Percentiles rank a stretch among this genome's conserved stretches.
These are phyloP conservation scores for Bos javanicus DNA, from an alignment of 2,113 vertebrate genomes.

Conservation along the genomic window DNA sequence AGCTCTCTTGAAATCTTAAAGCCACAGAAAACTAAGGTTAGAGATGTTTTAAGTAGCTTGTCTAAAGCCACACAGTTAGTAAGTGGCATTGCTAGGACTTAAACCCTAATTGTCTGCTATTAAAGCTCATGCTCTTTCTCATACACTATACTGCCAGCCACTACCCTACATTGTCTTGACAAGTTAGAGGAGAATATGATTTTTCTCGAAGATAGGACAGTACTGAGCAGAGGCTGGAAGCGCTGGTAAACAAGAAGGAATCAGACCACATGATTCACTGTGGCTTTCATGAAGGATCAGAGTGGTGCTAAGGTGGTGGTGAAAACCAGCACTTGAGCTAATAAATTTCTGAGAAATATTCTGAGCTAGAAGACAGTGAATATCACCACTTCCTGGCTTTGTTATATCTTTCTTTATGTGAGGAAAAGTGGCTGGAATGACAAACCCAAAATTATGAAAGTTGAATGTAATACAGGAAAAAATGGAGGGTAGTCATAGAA, in stretches of 20 bases:
- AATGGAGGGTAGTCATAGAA: not conserved
- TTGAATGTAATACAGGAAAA: not conserved
- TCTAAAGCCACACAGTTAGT: slow-evolving; percentile 5
- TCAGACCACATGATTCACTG: not conserved
- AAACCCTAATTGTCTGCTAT: not conserved
- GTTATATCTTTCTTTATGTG: slow-evolving; percentile 25
- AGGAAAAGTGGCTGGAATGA: not conserved
- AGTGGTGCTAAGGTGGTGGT: not conserved
- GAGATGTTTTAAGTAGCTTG: slow-evolving; percentile 16
- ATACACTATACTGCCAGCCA: not conserved
- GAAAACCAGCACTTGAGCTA: not conserved
- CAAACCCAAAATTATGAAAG: not conserved
- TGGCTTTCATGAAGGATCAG: not conserved
- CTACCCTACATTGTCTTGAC: slow-evolving; percentile 2
- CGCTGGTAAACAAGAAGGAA: slow-evolving; percentile 7
- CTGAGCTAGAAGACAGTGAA: not conserved
- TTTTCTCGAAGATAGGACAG: not conserved
- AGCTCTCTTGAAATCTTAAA: slow-evolving; percentile 3
- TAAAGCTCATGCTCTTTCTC: slow-evolving; percentile 2
- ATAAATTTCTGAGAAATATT: slow-evolving; percentile 23
- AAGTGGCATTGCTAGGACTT: not conserved
- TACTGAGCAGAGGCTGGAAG: not conserved
- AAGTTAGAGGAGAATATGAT: slow-evolving; percentile 31
- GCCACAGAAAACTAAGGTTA: not conserved
- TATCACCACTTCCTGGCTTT: not conserved